Evolutionary conservation across 2,888 invertebrate genomes (phyloP).

Genomic region (Pterostichus niger): DNA sequence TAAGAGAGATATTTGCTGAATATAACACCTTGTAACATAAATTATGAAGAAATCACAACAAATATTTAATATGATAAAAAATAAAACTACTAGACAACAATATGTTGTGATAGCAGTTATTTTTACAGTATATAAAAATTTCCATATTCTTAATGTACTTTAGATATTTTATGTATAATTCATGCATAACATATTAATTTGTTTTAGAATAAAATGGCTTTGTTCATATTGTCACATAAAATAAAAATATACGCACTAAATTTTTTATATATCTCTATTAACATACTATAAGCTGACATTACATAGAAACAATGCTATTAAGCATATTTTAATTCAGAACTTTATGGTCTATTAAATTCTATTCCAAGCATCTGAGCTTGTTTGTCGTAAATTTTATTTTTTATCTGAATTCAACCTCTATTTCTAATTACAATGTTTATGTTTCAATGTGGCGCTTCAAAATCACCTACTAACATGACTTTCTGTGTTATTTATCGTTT

Average conservation of each 20-base stretch:
- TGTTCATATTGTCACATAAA: conserved; percentile 56
- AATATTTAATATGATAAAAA: background rate
- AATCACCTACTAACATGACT: conserved; percentile 29
- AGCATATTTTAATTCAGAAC: conserved; percentile 61
- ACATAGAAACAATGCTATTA: conserved; percentile 61
- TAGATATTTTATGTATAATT: conserved; percentile 49
- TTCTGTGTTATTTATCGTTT: conserved; percentile 22
- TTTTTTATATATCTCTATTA: conserved; percentile 64
- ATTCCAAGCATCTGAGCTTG: conserved; percentile 50
- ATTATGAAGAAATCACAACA: too few relatives aligned
- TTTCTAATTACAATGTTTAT: conserved; percentile 54
- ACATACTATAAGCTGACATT: conserved; percentile 54
- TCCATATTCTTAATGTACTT: conserved; percentile 22
- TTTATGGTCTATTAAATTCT: conserved; percentile 62
- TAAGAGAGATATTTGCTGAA: too few relatives aligned
- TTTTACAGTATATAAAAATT: conserved; percentile 42
- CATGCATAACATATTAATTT: conserved; percentile 58
- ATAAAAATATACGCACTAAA: conserved; percentile 56
- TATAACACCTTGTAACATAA: too few relatives aligned
- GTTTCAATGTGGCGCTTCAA: conserved; percentile 29
- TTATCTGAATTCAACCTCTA: conserved; percentile 55
- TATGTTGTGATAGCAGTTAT: conserved; percentile 11
- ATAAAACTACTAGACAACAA: conserved; percentile 26
- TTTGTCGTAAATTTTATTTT: conserved; percentile 54
- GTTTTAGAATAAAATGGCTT: conserved; percentile 51